These are phyloP conservation scores for Unio pictorum DNA, from an alignment of 2,888 invertebrate genomes.

Conservation along the genomic window DNA sequence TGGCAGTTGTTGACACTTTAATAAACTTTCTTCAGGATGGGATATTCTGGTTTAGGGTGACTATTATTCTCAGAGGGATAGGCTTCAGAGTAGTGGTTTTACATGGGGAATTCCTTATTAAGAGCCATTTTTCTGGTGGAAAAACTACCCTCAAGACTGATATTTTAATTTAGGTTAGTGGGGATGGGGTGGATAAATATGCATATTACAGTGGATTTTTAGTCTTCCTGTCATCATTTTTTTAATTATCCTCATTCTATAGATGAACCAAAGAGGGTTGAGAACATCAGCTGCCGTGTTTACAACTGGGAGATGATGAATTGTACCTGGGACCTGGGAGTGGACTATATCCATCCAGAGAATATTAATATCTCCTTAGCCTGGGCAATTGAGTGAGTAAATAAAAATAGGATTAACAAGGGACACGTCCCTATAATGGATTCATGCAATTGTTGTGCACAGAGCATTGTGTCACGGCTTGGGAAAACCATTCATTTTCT, in stretches of 20 bases:
- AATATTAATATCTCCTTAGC: constrained; percentile 33
- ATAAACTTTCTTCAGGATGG: too few relatives aligned
- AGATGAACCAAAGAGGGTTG: constrained; percentile 43
- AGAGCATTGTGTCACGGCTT: too few relatives aligned
- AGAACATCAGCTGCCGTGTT: constrained; percentile 45
- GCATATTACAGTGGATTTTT: not conserved
- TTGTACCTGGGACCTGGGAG: constrained; percentile 51
- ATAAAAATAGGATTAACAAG: too few relatives aligned
- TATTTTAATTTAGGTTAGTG: not conserved
- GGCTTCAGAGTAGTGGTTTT: too few relatives aligned
- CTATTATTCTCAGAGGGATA: too few relatives aligned
- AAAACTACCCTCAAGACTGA: not conserved
- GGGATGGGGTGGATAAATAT: not conserved
- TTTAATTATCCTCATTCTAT: constrained; percentile 4
- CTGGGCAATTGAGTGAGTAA: constrained; percentile 26
- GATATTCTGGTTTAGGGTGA: too few relatives aligned
- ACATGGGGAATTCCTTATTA: too few relatives aligned
- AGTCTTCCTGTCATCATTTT: not conserved
- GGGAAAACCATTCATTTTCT: too few relatives aligned
- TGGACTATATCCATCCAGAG: constrained; percentile 35
- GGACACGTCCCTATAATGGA: too few relatives aligned
- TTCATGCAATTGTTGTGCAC: too few relatives aligned
- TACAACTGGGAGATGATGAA: constrained; percentile 60
- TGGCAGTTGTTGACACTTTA: too few relatives aligned
- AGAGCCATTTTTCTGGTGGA: too few relatives aligned